Evolutionary conservation across 2,888 invertebrate genomes (phyloP).

Genomic region (Gymnoscelis rufifasciata): DNA sequence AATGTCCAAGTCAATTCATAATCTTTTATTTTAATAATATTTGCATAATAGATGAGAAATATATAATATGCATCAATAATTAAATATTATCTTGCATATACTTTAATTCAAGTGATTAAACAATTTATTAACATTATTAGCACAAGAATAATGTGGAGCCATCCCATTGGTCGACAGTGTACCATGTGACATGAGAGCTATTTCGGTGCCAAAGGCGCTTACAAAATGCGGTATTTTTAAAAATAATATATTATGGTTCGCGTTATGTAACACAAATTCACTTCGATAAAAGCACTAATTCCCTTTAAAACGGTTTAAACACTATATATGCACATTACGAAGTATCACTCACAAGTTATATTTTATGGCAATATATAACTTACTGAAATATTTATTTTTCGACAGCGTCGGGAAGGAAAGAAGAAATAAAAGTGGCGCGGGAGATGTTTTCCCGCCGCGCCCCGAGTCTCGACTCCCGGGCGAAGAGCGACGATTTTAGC

Average conservation of each 20-base stretch:
- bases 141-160: conserved; percentile 70
- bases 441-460: conserved; percentile 79
- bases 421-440: conserved; percentile 79
- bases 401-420: conserved; percentile 79
- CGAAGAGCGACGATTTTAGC: conserved; percentile 79
- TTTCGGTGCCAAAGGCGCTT: conserved; percentile 71
- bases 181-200: conserved; percentile 76
- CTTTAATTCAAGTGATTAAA: neutral
- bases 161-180: conserved; percentile 68
- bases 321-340: conserved; percentile 50
- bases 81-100: neutral
- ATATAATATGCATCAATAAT: conserved; percentile 12
- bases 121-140: conserved; percentile 41
- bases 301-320: conserved; percentile 49
- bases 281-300: conserved; percentile 57
- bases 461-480: conserved; percentile 79
- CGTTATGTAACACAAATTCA: conserved; percentile 76
- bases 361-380: conserved; percentile 59
- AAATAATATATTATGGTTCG: conserved; percentile 59
- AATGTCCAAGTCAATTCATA: conserved; percentile 37
- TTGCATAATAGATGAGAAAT: neutral
- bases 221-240: conserved; percentile 80
- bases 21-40: conserved; percentile 23
- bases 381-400: conserved; percentile 71
- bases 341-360: conserved; percentile 57